These are phyloP conservation scores for Morelia viridis DNA, from an alignment of 2,797 vertebrate species.

Conservation along the genomic window DNA sequence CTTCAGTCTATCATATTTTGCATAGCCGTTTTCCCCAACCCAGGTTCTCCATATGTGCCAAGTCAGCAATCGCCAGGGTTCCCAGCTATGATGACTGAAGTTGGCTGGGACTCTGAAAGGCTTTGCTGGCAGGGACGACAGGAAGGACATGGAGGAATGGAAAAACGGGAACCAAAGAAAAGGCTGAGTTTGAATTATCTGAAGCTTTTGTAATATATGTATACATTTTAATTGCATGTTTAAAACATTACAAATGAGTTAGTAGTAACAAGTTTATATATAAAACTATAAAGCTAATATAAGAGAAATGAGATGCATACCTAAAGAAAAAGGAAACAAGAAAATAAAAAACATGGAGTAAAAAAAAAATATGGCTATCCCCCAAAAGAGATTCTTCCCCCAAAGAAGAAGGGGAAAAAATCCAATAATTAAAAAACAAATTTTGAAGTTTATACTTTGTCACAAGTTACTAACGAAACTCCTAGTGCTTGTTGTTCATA, in stretches of 20 bases:
- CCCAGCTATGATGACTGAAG: neutral
- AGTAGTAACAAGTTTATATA: neutral
- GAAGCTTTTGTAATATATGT: neutral
- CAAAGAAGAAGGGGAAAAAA: neutral
- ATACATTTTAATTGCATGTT: neutral
- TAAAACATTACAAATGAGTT: neutral
- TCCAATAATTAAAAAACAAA: neutral
- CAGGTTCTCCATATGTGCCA: neutral
- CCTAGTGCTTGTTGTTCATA: neutral
- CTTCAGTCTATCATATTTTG: neutral
- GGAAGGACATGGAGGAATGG: neutral
- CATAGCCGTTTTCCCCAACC: neutral
- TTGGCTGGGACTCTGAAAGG: neutral
- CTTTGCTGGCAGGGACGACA: neutral
- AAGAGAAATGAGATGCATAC: neutral
- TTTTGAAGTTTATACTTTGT: neutral
- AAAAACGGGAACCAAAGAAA: neutral
- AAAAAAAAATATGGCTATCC: neutral
- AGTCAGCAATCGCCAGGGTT: neutral
- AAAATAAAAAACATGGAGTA: neutral
- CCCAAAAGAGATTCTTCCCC: neutral
- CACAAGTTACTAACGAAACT: neutral
- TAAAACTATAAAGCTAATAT: neutral
- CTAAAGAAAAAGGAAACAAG: neutral
- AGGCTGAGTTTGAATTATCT: neutral